Evolutionary conservation across 2,113 vertebrate genomes (phyloP).

Genomic region (Urocynchramus pylzowi): DNA sequence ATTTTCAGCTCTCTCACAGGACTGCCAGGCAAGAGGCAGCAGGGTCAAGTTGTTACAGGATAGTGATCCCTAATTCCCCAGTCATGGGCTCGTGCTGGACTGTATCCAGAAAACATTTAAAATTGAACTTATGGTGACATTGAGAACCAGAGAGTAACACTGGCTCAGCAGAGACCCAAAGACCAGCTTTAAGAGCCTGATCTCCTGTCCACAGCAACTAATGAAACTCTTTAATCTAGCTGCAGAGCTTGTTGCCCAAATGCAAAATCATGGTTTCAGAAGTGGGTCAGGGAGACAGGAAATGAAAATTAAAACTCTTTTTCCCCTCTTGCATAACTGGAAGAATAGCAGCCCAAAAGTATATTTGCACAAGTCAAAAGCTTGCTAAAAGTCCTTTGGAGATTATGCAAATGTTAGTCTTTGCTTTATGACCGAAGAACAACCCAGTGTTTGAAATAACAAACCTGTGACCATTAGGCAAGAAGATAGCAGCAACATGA

Average conservation of each 20-base stretch:
- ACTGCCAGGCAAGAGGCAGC: neutral
- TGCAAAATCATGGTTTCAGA: neutral
- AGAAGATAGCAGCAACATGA: neutral
- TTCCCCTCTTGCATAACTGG: neutral
- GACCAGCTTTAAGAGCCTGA: neutral
- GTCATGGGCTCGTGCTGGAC: neutral
- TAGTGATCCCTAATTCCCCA: neutral
- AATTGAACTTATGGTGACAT: neutral
- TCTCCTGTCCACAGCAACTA: neutral
- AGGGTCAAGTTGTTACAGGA: neutral
- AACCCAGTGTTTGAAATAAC: neutral
- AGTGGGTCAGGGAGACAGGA: neutral
- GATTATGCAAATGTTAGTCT: neutral
- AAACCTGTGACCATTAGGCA: accelerated
- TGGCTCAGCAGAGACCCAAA: neutral
- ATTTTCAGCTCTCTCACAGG: neutral
- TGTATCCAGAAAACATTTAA: neutral
- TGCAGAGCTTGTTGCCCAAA: neutral
- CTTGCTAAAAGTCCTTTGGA: neutral
- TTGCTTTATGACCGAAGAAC: neutral
- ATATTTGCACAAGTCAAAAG: neutral
- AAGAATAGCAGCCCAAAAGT: neutral
- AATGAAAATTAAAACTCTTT: neutral
- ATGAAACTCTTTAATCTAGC: neutral
- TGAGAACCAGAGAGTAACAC: neutral